Evolutionary conservation across 2,113 vertebrate species (phyloP), one percentile per base, ranked within the genome.

Genomic region (Pycnonotus jocosus): DNA sequence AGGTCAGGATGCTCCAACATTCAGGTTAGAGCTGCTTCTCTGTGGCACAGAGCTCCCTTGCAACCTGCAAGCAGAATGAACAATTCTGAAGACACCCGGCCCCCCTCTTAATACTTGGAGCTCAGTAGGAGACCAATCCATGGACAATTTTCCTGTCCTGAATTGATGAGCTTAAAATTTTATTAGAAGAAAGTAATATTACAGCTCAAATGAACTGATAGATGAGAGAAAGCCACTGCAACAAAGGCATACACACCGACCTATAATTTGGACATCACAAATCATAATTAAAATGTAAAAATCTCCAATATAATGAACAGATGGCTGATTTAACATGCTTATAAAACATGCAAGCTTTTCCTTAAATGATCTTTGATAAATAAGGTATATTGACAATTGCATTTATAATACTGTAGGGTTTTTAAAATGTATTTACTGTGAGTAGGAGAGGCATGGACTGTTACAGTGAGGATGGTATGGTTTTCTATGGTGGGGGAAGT

Each of bases 201-300:
- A 94, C 83, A 86, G 90, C 57, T 96, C 62, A 88, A 95, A 92
- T 83, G 80, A 96, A 91, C 58, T 68, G 94, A 87, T 78, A 95
- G 89, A 89, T 91, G 62, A 91, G 50, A 91, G 78, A 91, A 90
- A 93, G 70, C 90, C 86, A 87, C 70, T 37, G 38, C 81, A 86
- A 95, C 92, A 94, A 96, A 96, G 86, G 88, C 71, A 48, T 23
- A 85, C 17, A 47, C 25, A 51, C 35, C 2, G 61, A 94, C 92
- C 91, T 97, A 86, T 95, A 92, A 95, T 95, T 95, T 96, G 95
- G 93, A 88, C 88, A 96, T 94, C 94, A 94, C 81, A 89, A 96
- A 96, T 97, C 71, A 86, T 95, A 95, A 96, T 97, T 94, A 96
- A 96, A 96, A 96, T 13, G 77, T 69, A 93, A 94, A 69, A 94